Evolutionary conservation across 2,888 invertebrate genomes (phyloP), one percentile per base, ranked within the genome.

Genomic region (Tachina lurida): DNA sequence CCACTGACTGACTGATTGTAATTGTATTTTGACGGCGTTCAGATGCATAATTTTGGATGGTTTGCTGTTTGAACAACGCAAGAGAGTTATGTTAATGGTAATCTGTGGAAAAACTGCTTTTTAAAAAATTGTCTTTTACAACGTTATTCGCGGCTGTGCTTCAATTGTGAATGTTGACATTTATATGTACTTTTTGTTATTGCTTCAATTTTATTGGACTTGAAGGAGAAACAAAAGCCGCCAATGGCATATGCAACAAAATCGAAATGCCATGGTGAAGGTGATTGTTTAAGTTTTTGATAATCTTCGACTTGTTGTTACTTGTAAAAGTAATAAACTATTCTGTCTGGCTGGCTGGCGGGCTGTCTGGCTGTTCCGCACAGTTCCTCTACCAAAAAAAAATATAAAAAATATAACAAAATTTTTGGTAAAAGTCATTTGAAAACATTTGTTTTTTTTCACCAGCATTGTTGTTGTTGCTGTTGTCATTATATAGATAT

Each of bases 91-190:
- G n/a, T n/a, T n/a, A n/a, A n/a, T n/a, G n/a, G n/a, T n/a, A n/a
- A n/a, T n/a, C n/a, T n/a, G n/a, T n/a, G n/a, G n/a, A n/a, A n/a
- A n/a, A n/a, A n/a, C n/a, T n/a, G n/a, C n/a, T n/a, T n/a, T n/a
- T n/a, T n/a, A n/a, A n/a, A n/a, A n/a, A n/a, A n/a, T n/a, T n/a
- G n/a, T n/a, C n/a, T n/a, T n/a, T n/a, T n/a, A n/a, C n/a, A n/a
- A n/a, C n/a, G n/a, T n/a, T n/a, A n/a, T n/a, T n/a, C n/a, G n/a
- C n/a, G n/a, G n/a, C n/a, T n/a, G n/a, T n/a, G n/a, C n/a, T n/a
- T n/a, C n/a, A n/a, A n/a, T 54, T 81, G 60, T 75, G 17, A 81
- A 75, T 82, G 78, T 80, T 86, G 86, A 86, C 79, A 83, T 86
- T 86, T 86, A 86, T 86, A 86, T 83, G 83, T 83, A 67, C 62